Conservation (phyloP, 2,797 vertebrate species). For the Hoplostethus mediterraneus region DNA sequence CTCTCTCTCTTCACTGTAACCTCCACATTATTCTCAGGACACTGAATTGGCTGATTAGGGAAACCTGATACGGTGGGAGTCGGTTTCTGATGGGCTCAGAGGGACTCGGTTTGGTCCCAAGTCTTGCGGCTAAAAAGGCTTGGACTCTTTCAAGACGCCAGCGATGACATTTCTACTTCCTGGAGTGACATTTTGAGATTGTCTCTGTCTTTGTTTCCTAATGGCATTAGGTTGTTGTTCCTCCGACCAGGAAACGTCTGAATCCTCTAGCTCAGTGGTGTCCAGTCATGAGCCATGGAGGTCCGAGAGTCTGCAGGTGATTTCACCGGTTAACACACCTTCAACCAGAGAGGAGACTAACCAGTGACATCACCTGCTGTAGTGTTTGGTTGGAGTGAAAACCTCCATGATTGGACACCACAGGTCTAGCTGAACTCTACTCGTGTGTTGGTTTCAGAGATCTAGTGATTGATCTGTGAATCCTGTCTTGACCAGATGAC, state of each 20-base stretch:
- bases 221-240: background rate
- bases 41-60: conserved; percentile 72
- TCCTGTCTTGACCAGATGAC: no score
- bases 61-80: conserved; percentile 75
- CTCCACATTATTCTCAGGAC: conserved; percentile 68
- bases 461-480: no score
- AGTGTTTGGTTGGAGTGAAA: no score
- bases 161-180: background rate
- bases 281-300: no score
- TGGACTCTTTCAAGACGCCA: conserved; percentile 25
- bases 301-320: no score
- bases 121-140: conserved; percentile 13
- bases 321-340: no score
- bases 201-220: background rate
- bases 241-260: background rate
- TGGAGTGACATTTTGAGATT: background rate
- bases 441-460: no score
- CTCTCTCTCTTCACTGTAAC: conserved; percentile 47
- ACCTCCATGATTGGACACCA: no score
- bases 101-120: conserved; percentile 36
- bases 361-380: no score
- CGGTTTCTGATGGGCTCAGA: conserved; percentile 58
- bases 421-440: no score
- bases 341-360: no score
- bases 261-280: no score